Percentiles rank a stretch among this genome's conserved stretches.
phyloP scores from a whole-genome alignment of 2,113 vertebrate species.

The Todiramphus chloris region DNA sequence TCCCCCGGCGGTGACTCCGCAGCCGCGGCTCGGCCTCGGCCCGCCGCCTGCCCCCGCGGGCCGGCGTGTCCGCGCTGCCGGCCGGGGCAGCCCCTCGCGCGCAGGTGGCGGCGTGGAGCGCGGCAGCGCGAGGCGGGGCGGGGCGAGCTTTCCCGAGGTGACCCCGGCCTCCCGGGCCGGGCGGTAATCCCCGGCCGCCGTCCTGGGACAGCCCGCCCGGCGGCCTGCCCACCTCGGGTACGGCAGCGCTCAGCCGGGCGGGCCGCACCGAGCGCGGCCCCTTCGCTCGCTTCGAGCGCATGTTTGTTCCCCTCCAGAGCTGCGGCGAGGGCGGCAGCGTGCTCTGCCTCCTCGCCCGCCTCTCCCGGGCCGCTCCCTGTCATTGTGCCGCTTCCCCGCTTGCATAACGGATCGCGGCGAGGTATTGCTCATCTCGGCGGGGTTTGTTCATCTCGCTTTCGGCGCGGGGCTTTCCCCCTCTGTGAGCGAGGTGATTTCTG shows the following conservation, averaged over 20 bases:
- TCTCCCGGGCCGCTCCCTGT: neutral
- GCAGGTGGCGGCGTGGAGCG: neutral
- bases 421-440: neutral
- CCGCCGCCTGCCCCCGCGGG: neutral
- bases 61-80: neutral
- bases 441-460: neutral
- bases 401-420: conserved; percentile 14
- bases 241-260: neutral
- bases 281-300: neutral
- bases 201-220: neutral
- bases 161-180: neutral
- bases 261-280: neutral
- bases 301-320: neutral
- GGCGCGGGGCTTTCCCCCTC: neutral
- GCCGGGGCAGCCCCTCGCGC: neutral
- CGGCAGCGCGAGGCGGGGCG: neutral
- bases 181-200: neutral
- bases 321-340: neutral
- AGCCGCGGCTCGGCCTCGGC: neutral
- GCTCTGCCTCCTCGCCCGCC: too few species aligned
- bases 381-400: neutral
- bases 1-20: neutral
- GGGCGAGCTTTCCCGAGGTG: neutral
- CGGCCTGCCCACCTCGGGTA: neutral
- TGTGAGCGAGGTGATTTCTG: neutral